Evolutionary conservation across 2,888 invertebrate species (phyloP), one percentile per base, ranked within the genome.

Genomic region (Arenicola marina): DNA sequence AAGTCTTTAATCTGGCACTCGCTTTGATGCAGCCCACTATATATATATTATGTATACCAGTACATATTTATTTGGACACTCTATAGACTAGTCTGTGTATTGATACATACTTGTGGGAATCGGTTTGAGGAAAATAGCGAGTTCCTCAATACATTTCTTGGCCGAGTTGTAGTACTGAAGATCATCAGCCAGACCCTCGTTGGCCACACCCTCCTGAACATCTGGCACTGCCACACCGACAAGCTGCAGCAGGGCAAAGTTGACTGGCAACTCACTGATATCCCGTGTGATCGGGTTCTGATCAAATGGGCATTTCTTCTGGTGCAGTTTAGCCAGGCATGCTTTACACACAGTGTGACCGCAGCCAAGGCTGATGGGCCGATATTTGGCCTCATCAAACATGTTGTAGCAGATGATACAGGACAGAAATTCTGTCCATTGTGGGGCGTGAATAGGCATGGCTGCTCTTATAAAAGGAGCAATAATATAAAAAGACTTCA

Each of bases 321-420:
- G 88, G 82, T 92, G 92, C 66, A 95, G 87, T 78, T 92, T 92
- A 66, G 91, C 89, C 73, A 96, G 87, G 83, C 96, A 96, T 71
- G 91, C 89, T 80, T 90, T 91, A 87, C 95, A 96, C 21, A 65
- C 90, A 55, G 95, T 95, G 86, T 96, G 95, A 59, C 95, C 93
- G 85, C 95, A 96, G 7, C 76, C 78, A 45, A 81, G 65, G 57
- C 93, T 95, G 84, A 96, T 91, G 62, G 95, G 95, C 79, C 91
- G 89, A 78, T 93, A 90, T 75, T 89, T 87, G 75, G 89, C 89
- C 74, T 89, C 89, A 84, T 92, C 92, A 86, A 95, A 96, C 83
- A 92, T 91, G 86, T 93, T 92, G 87, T 91, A 92, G 86, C 95
- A 96, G 80, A 95, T 91, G 78, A 94, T 95, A 89, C 95, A 96